Conservation (phyloP, 23 tunicate genomes). For the Halocynthia aurantium region DNA sequence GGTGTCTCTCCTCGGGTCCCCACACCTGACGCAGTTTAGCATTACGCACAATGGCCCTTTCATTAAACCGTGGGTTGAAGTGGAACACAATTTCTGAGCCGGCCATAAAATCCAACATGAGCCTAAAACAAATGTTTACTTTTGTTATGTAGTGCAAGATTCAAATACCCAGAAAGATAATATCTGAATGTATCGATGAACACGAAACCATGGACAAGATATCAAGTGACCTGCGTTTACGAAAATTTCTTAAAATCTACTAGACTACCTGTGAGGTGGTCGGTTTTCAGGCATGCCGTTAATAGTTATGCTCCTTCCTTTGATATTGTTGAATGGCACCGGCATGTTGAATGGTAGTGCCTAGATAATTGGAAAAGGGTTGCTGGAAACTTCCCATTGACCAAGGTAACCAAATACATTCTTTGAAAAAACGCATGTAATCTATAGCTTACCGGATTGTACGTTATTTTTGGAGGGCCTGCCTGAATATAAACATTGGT, state of each 20-base stretch:
- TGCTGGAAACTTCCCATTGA: no score
- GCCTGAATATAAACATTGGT: no score
- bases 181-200: no score
- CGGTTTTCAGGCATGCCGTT: conserved; percentile 16
- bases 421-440: no score
- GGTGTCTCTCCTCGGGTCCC: conserved; percentile 12
- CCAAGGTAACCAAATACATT: no score
- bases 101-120: conserved; percentile 6
- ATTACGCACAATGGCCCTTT: conserved; percentile 7
- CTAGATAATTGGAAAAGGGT: neutral
- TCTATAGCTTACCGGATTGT: no score
- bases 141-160: no score
- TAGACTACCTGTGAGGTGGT: conserved; percentile 14
- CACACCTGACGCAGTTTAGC: neutral
- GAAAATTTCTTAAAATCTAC: neutral
- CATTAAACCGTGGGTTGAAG: neutral
- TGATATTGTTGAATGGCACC: conserved; percentile 22
- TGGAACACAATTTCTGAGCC: conserved; percentile 9
- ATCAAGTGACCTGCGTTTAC: no score
- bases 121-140: neutral
- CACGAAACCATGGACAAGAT: no score
- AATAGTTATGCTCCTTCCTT: conserved; percentile 9
- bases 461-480: no score
- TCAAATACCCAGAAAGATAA: no score
- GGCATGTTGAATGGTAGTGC: neutral